A percentile compares a stretch with the other conserved stretches of the same genome.
Evolutionary conservation across 2,888 invertebrate genomes (phyloP).

Genomic region (Dicycla oo): DNA sequence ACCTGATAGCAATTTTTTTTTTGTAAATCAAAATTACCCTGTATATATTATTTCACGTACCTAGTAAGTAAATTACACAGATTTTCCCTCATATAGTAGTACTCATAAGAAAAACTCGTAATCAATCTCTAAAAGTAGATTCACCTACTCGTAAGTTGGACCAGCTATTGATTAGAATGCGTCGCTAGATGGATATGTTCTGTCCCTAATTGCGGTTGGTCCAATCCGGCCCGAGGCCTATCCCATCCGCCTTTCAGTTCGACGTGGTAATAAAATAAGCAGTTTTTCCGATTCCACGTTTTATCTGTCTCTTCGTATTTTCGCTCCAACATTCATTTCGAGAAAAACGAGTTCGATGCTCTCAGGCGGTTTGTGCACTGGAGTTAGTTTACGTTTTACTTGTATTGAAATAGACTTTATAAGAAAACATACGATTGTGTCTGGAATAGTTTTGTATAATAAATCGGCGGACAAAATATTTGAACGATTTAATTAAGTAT

Average conservation of each 20-base stretch:
- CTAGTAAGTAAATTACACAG: slow-evolving; percentile 14
- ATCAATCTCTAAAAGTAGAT: slow-evolving; percentile 11
- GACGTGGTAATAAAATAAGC: slow-evolving; percentile 87
- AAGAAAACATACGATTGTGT: slow-evolving; percentile 1
- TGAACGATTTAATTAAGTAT: not conserved
- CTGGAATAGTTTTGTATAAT: not conserved
- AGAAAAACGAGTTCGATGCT: slow-evolving; percentile 79
- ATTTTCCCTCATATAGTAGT: not conserved
- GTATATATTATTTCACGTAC: slow-evolving; percentile 4
- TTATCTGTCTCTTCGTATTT: slow-evolving; percentile 87
- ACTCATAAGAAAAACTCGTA: slow-evolving; percentile 11
- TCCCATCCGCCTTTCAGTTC: slow-evolving; percentile 81
- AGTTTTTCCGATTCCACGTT: slow-evolving; percentile 88
- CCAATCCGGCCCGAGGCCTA: slow-evolving; percentile 78
- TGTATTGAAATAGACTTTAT: slow-evolving; percentile 19
- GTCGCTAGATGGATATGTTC: slow-evolving; percentile 52
- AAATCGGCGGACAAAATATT: not conserved
- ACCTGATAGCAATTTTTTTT: not conserved
- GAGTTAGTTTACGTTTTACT: slow-evolving; percentile 74
- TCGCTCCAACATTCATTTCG: slow-evolving; percentile 75
- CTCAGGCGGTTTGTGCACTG: slow-evolving; percentile 74
- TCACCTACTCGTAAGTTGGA: slow-evolving; percentile 18
- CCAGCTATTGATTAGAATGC: slow-evolving; percentile 57
- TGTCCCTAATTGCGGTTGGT: slow-evolving; percentile 79
- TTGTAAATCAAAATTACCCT: not conserved